Evolutionary conservation across 2,113 vertebrate genomes (phyloP).

Genomic region (Amblyopsis rosae): DNA sequence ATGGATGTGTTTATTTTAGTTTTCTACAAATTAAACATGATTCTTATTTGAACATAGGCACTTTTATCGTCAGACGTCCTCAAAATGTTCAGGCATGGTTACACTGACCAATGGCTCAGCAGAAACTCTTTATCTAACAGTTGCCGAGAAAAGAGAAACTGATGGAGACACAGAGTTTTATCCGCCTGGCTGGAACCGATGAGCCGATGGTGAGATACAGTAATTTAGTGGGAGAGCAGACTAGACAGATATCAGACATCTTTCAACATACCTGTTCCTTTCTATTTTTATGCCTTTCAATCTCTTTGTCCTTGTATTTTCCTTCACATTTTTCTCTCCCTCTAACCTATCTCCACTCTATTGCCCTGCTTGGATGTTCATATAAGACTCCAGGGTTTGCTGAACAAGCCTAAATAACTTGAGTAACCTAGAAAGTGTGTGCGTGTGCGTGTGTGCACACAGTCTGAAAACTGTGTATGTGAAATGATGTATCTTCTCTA

Average conservation of each 20-base stretch:
- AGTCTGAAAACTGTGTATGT: neutral
- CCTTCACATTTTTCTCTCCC: slow-evolving; percentile 3
- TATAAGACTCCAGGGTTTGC: slow-evolving; percentile 61
- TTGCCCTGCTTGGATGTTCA: slow-evolving; percentile 46
- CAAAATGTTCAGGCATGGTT: too few relatives aligned
- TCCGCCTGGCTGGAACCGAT: slow-evolving; percentile 31
- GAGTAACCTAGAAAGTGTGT: slow-evolving; percentile 25
- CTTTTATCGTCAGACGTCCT: too few relatives aligned
- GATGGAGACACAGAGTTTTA: slow-evolving; percentile 22
- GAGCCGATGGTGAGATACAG: slow-evolving; percentile 1
- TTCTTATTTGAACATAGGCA: too few relatives aligned
- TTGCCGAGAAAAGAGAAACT: neutral
- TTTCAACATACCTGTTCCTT: slow-evolving; percentile 1
- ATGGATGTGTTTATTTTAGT: too few relatives aligned
- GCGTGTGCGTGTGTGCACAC: neutral
- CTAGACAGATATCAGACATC: slow-evolving; percentile 16
- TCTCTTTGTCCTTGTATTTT: slow-evolving; percentile 20
- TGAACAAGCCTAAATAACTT: slow-evolving; percentile 27
- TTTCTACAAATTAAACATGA: too few relatives aligned
- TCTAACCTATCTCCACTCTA: neutral
- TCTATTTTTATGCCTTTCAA: slow-evolving; percentile 25
- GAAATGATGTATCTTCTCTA: neutral
- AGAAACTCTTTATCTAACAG: too few relatives aligned
- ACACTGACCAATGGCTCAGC: too few relatives aligned
- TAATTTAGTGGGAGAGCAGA: slow-evolving; percentile 56